Conservation (phyloP, 2,888 invertebrate genomes). For the Parascotia fuliginaria region DNA sequence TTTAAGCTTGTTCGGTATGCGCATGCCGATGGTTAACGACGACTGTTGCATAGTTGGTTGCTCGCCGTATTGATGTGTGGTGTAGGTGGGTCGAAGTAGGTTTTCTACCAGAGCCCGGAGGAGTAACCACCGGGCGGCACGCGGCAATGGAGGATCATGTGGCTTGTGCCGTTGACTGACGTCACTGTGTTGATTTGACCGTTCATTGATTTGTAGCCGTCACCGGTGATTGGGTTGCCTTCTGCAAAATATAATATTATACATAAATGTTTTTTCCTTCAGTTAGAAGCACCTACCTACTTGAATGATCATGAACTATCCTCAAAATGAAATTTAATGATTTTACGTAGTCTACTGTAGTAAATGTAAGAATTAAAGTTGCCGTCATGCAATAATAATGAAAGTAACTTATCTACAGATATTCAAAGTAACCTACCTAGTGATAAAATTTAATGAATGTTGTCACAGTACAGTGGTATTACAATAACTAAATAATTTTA, state of each 20-base stretch:
- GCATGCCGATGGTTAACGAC: slow-evolving; percentile 45
- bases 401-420: slow-evolving; percentile 27
- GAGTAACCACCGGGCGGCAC: slow-evolving; percentile 90
- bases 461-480: slow-evolving; percentile 12
- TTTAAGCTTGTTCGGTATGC: slow-evolving; percentile 30
- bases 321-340: slow-evolving; percentile 8
- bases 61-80: slow-evolving; percentile 41
- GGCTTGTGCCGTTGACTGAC: slow-evolving; percentile 74
- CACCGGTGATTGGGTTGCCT: slow-evolving; percentile 86
- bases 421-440: slow-evolving; percentile 13
- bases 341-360: slow-evolving; percentile 24
- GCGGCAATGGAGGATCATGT: slow-evolving; percentile 81
- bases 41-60: slow-evolving; percentile 38
- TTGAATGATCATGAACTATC: neutral
- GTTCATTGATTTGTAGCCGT: slow-evolving; percentile 85
- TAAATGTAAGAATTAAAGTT: slow-evolving; percentile 2
- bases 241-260: slow-evolving; percentile 68
- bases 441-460: slow-evolving; percentile 9
- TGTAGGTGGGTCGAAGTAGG: slow-evolving; percentile 38
- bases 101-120: slow-evolving; percentile 88
- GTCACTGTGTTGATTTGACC: slow-evolving; percentile 85
- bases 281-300: neutral
- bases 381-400: slow-evolving; percentile 38
- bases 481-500: slow-evolving; percentile 16
- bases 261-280: slow-evolving; percentile 14